Conservation (phyloP, 1,140 invertebrate species). For the Drosophila chauvacae region DNA sequence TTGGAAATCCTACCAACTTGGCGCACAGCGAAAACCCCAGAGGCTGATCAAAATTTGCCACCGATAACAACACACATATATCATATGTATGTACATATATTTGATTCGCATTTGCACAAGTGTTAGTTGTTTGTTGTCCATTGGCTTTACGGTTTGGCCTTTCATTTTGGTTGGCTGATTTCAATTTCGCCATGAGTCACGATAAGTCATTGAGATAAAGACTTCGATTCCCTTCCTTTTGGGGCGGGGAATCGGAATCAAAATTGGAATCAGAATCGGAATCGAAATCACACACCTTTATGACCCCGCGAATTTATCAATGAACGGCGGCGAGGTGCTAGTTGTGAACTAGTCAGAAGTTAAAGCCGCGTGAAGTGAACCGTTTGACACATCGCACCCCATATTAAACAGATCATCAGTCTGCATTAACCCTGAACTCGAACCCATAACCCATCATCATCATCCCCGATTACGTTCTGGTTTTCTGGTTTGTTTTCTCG, state of each 20-base stretch:
- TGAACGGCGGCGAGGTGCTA: conserved; percentile 12
- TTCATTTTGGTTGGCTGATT: conserved; percentile 75
- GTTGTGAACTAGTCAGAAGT: background rate
- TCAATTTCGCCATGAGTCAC: conserved; percentile 58
- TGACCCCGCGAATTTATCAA: conserved; percentile 30
- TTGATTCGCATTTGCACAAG: conserved; percentile 13
- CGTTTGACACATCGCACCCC: conserved; percentile 10
- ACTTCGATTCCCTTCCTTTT: conserved; percentile 10
- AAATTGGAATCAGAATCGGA: background rate
- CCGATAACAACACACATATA: conserved; percentile 22
- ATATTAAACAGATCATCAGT: conserved; percentile 40
- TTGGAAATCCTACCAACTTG: conserved; percentile 38
- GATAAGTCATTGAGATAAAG: conserved; percentile 60
- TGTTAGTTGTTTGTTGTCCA: conserved; percentile 36
- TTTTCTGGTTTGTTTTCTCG: conserved; percentile 13
- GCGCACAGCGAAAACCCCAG: conserved; percentile 20
- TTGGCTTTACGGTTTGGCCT: conserved; percentile 44
- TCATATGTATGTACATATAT: background rate
- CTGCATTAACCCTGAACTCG: conserved; percentile 29
- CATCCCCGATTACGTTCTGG: conserved; percentile 2
- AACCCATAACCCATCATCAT: conserved; percentile 6
- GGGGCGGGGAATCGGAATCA: conserved; percentile 15
- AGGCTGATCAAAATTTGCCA: conserved; percentile 32
- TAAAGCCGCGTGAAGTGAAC: conserved; percentile 4
- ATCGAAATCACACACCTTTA: conserved; percentile 27